Conservation (phyloP, 1,140 invertebrate species). For the Doryteuthis pealeii region DNA sequence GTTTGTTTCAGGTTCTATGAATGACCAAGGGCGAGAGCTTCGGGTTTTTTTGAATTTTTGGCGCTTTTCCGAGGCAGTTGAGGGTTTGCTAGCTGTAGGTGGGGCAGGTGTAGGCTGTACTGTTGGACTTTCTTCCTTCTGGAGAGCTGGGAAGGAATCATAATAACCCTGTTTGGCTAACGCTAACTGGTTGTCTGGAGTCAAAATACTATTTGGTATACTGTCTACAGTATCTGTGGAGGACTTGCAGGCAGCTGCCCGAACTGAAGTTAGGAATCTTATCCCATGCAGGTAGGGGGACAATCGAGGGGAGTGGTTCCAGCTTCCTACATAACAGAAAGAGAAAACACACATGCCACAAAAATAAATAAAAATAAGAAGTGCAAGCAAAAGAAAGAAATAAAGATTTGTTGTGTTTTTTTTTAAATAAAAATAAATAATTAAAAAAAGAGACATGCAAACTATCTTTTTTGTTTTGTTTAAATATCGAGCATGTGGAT, state of each 20-base stretch:
- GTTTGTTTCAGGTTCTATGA: background rate
- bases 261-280: background rate
- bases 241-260: background rate
- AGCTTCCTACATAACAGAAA: background rate
- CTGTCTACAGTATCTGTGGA: no score
- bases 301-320: background rate
- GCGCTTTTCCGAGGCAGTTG: background rate
- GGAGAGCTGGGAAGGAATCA: background rate
- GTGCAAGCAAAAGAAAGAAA: background rate
- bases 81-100: background rate
- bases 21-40: background rate
- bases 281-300: background rate
- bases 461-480: no score
- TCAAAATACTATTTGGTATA: constrained; percentile 3
- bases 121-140: background rate
- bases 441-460: no score
- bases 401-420: no score
- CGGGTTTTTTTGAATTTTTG: background rate
- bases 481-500: no score
- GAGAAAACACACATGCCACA: background rate
- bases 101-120: background rate
- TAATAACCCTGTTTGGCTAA: constrained; percentile 5
- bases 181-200: constrained; percentile 1
- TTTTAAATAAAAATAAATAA: no score
- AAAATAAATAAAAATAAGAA: constrained; percentile 3